Percentiles rank a stretch among this genome's conserved stretches.
phyloP scores from a whole-genome alignment of 2,888 invertebrate genomes.

The Hypercompe scribonia region DNA sequence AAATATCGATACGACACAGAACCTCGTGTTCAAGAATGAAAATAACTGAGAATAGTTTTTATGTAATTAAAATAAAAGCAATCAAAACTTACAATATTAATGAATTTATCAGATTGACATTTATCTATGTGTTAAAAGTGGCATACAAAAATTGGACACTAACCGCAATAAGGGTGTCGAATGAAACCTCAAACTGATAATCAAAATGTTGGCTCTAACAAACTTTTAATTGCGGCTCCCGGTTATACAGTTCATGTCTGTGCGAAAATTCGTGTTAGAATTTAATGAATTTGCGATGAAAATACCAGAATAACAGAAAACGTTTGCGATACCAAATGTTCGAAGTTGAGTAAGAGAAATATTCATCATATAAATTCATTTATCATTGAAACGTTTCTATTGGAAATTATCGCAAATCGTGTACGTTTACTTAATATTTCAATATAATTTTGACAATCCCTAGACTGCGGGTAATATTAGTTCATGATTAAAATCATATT shows the following conservation, averaged over 20 bases:
- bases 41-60: too few relatives aligned
- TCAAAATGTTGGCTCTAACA: slow-evolving; percentile 77
- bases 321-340: slow-evolving; percentile 53
- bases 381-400: slow-evolving; percentile 28
- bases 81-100: background rate
- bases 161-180: slow-evolving; percentile 55
- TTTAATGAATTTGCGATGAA: slow-evolving; percentile 77
- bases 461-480: background rate
- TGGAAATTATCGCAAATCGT: slow-evolving; percentile 20
- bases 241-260: slow-evolving; percentile 74
- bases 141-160: slow-evolving; percentile 53
- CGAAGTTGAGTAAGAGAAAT: slow-evolving; percentile 59
- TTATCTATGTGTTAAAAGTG: slow-evolving; percentile 24
- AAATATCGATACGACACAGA: background rate
- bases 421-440: slow-evolving; percentile 1
- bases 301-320: slow-evolving; percentile 64
- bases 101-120: background rate
- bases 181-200: slow-evolving; percentile 76
- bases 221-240: slow-evolving; percentile 84
- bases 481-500: background rate
- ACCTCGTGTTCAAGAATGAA: background rate
- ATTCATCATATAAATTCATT: slow-evolving; percentile 45
- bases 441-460: background rate
- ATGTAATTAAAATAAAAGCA: too few relatives aligned
- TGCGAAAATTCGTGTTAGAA: slow-evolving; percentile 76